Evolutionary conservation across 1,140 invertebrate species (phyloP), one percentile per base, ranked within the genome.

Genomic region (Ceratina calcarata): DNA sequence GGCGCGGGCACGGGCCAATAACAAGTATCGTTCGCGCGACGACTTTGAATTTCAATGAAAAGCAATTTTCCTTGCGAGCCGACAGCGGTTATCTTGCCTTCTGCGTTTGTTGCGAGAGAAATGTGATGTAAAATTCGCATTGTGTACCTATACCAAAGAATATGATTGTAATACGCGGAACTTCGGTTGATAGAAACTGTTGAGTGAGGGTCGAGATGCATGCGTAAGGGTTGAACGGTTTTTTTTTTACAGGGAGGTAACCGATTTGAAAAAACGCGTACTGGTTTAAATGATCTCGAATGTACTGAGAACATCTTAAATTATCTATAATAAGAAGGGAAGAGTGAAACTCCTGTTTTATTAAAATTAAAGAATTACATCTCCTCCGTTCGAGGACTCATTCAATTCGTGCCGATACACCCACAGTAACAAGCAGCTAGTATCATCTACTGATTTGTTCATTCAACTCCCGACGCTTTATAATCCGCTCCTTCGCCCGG

Each of bases 41-140:
- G 68, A 78, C 69, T 72, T 78, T 78, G 76, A 78, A 78, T 78
- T 37, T 78, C 51, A 78, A 78, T 78, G 60, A 55, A 55, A 37
- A 72, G 76, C 60, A 72, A 78, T 78, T 78, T 72, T 78, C 68
- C 60, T 72, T 22, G 16, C 49, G 60, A 72, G 8, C 49, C 1
- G 27, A 10, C n/a, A 13, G 16, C 55, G 55, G 55, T 57, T 57
- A 4, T n/a, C 16, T 57, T 16, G 55, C 55, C 55, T 45, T 45
- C 55, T n/a, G 55, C 55, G 55, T 4, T n/a, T 55, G 67, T 69
- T 53, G 18, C 22, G 15, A 20, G 45, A 62, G 66, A 62, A 78
- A 77, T 53, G 74, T 61, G 58, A 70, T 24, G 66, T 69, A 69
- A 77, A 77, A 61, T 60, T 77, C 74, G 45, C 2, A 27, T 55